Conservation (phyloP, 2,888 invertebrate species). For the Rotaria socialis region DNA sequence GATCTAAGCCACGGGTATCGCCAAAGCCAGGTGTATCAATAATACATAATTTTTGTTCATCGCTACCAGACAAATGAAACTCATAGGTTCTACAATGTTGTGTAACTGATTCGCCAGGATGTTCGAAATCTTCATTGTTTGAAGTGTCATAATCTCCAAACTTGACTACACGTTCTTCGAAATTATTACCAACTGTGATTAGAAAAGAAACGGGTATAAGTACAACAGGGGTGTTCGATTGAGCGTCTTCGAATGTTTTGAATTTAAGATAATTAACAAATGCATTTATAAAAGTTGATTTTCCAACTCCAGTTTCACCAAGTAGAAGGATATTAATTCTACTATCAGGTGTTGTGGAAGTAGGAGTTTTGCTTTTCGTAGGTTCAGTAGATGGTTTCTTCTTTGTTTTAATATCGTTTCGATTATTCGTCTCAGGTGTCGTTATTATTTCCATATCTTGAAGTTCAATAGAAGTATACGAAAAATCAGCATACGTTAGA, state of each 20-base stretch:
- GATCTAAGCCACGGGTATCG: neutral
- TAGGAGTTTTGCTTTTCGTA: no score
- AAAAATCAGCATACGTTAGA: no score
- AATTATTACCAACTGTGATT: neutral
- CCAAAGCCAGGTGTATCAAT: constrained; percentile 17
- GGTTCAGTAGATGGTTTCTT: no score
- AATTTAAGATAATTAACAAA: neutral
- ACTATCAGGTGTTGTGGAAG: neutral
- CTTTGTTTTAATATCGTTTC: no score
- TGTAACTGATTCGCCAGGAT: neutral
- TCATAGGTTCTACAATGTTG: neutral
- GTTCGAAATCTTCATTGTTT: neutral
- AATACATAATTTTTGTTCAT: neutral
- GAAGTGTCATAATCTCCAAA: neutral
- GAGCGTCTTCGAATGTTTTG: neutral
- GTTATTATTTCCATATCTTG: no score
- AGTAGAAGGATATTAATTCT: neutral
- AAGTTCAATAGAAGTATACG: no score
- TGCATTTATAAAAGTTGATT: constrained; percentile 17
- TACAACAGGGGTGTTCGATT: neutral
- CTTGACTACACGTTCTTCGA: neutral
- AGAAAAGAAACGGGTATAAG: neutral
- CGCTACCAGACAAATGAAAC: neutral
- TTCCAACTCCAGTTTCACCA: neutral
- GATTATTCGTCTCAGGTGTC: no score